phyloP scores from a whole-genome alignment of 2,888 invertebrate genomes.

The Conistra vaccinii region DNA sequence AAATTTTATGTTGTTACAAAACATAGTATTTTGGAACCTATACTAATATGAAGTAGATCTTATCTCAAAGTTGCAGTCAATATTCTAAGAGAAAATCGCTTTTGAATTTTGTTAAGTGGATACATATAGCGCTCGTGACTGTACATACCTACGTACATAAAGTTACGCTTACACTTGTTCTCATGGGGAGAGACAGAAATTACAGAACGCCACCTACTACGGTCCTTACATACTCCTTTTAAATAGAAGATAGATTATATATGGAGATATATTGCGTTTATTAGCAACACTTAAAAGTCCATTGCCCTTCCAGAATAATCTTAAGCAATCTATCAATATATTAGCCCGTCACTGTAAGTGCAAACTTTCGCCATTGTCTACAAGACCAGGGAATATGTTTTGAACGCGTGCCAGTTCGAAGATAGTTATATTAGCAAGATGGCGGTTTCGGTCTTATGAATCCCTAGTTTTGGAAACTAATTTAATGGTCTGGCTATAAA shows the following conservation, averaged over 20 bases:
- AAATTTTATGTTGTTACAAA: too few relatives aligned
- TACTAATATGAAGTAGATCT: too few relatives aligned
- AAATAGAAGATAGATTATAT: neutral
- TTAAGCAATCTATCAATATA: conserved; percentile 31
- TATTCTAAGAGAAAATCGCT: too few relatives aligned
- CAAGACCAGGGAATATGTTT: conserved; percentile 35
- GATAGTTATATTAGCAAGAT: conserved; percentile 57
- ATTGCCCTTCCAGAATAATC: conserved; percentile 3
- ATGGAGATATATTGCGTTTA: neutral
- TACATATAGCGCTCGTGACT: too few relatives aligned
- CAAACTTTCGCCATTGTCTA: conserved; percentile 53
- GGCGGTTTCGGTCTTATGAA: conserved; percentile 24
- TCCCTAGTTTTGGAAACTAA: conserved; percentile 14
- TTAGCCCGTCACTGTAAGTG: conserved; percentile 32
- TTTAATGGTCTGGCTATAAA: conserved; percentile 7
- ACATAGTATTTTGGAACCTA: too few relatives aligned
- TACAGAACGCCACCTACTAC: neutral
- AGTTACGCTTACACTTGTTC: neutral
- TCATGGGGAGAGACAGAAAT: neutral
- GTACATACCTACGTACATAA: neutral
- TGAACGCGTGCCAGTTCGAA: conserved; percentile 57
- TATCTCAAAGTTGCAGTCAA: too few relatives aligned
- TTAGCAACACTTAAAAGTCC: conserved; percentile 1
- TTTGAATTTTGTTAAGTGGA: too few relatives aligned
- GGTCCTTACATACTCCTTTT: neutral